Evolutionary conservation across 2,113 vertebrate genomes (phyloP), one percentile per base, ranked within the genome.

Genomic region (human (Homo sapiens)): DNA sequence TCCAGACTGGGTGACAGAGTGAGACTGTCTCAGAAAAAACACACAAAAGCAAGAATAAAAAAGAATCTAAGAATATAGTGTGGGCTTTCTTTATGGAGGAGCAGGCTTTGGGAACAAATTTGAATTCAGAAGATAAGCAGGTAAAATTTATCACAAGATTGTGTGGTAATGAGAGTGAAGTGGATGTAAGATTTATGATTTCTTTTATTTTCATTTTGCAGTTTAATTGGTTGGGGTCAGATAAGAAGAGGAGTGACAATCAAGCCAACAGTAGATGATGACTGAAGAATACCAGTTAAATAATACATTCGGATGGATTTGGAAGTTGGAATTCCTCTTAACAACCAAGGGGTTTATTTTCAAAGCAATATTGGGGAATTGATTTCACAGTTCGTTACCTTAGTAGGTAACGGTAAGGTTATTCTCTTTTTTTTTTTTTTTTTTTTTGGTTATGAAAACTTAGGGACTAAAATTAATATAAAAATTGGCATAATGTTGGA

Each of bases 191-290:
- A 83, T 79, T 97, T 48, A 76, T 84, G 2, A 45, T 93, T 94
- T 90, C 52, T 96, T 94, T 48, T 92, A 1, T 98, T 97, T 96
- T 98, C 32, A 90, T 96, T 98, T 98, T 95, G 48, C 98, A 99
- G 99, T 98, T 99, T 99, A 98, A 99, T 99, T 98, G 99, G 99
- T 89, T 99, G 99, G 99, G 99, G 99, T 86, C 99, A 99, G 97
- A 99, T 99, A 99, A 99, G 99, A 98, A 99, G 99, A 99, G 99
- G 99, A 97, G 99, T 99, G 98, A 99, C 99, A 98, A 99, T 99
- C 98, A 99, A 99, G 94, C 99, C 99, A 90, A 99, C 99, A 16
- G 99, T 99, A 96, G 99, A 99, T 89, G 99, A 99, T 40, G 99
- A 99, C 98, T 99, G 99, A 99, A 98, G 94, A 98, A 88, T 97